phyloP scores from a whole-genome alignment of 2,113 vertebrate species.

The Varanus salvator region DNA sequence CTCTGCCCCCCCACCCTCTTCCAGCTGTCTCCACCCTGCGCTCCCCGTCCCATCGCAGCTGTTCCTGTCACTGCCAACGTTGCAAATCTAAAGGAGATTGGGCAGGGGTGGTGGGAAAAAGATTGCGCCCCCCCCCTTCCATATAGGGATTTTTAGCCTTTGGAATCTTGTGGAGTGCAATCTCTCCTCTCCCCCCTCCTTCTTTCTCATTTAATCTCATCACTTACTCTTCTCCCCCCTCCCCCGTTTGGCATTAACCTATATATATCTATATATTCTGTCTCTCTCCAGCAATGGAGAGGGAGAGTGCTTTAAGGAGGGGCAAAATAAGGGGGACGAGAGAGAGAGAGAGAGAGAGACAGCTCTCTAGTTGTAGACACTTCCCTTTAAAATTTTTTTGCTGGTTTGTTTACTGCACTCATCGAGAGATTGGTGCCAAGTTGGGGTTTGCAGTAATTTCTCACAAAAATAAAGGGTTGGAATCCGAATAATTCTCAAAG shows the following conservation, averaged over 20 bases:
- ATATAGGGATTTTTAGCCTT: neutral
- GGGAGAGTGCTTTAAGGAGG: constrained; percentile 1
- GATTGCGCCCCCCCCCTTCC: neutral
- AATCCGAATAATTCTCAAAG: neutral
- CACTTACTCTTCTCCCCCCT: neutral
- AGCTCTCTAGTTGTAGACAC: neutral
- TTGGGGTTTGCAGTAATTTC: constrained; percentile 42
- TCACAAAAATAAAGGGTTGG: neutral
- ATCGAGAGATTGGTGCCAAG: neutral
- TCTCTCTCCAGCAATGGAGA: neutral
- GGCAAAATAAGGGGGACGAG: neutral
- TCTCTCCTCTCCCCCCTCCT: neutral
- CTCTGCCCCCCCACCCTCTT: neutral
- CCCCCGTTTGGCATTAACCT: constrained; percentile 14
- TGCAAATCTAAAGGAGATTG: constrained; percentile 14
- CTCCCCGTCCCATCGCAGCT: constrained; percentile 31
- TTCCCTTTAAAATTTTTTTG: neutral
- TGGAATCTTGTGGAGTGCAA: neutral
- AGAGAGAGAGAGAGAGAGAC: neutral
- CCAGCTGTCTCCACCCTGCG: constrained; percentile 41
- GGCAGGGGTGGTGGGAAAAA: constrained; percentile 4
- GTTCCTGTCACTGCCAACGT: constrained; percentile 29
- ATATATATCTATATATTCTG: neutral
- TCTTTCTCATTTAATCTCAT: neutral
- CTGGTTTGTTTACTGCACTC: neutral